Conservation (phyloP, 23 tunicate species). For the Trididemnum nubilum region DNA sequence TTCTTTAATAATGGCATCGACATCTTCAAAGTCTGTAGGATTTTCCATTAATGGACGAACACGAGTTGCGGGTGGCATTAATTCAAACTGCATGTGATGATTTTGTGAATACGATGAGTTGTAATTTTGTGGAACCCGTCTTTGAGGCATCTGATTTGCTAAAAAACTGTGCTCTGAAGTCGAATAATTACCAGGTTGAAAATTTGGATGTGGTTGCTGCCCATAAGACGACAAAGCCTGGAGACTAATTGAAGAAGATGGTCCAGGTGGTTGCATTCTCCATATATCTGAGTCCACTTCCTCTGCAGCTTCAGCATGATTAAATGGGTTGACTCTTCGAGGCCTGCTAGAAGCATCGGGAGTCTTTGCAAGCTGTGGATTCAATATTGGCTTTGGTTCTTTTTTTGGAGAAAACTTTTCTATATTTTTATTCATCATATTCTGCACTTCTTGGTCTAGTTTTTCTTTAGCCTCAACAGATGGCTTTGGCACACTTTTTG, state of each 20-base stretch:
- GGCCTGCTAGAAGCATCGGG: background rate
- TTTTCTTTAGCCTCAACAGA: background rate
- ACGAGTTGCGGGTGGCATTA: constrained; percentile 15
- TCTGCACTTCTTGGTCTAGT: constrained; percentile 3
- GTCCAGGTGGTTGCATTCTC: constrained; percentile 10
- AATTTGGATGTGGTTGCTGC: background rate
- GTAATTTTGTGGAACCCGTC: background rate
- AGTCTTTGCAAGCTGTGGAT: background rate
- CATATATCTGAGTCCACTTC: constrained; percentile 13
- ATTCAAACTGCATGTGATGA: constrained; percentile 11
- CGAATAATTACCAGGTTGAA: background rate
- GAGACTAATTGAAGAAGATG: constrained; percentile 4
- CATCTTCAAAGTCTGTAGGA: constrained; percentile 44
- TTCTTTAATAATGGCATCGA: constrained; percentile 43
- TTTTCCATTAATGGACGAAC: background rate
- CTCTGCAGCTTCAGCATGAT: background rate
- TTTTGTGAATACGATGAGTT: background rate
- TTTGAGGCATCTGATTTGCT: background rate
- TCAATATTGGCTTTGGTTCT: background rate
- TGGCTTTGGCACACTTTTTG: background rate
- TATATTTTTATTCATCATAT: constrained; percentile 4
- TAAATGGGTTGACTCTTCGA: constrained; percentile 34
- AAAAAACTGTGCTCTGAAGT: background rate
- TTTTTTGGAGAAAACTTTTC: constrained; percentile 24
- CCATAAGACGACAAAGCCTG: background rate